These are phyloP conservation scores for Altica lythri DNA, from an alignment of 2,888 invertebrate genomes.

Conservation along the genomic window DNA sequence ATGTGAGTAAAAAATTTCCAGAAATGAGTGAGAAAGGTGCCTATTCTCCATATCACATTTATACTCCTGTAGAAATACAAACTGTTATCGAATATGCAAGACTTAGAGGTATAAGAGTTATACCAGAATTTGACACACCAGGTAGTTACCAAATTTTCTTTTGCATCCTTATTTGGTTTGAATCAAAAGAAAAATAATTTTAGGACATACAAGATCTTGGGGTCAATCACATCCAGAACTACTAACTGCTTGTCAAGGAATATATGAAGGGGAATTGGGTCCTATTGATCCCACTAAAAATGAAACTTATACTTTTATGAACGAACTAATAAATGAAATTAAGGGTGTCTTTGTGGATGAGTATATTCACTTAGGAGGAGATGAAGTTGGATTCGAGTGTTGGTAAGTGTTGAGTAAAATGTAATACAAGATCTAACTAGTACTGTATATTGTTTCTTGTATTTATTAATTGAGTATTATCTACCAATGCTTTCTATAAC, in stretches of 20 bases:
- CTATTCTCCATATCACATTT: slow-evolving; percentile 67
- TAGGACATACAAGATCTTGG: slow-evolving; percentile 87
- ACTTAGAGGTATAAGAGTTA: slow-evolving; percentile 80
- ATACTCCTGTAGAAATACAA: slow-evolving; percentile 67
- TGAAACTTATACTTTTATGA: slow-evolving; percentile 69
- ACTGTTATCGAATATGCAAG: slow-evolving; percentile 78
- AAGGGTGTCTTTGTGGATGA: slow-evolving; percentile 74
- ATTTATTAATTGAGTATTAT: no score
- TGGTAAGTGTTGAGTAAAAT: slow-evolving; percentile 77
- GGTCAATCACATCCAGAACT: slow-evolving; percentile 75
- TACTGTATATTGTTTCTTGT: no score
- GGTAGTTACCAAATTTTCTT: no score
- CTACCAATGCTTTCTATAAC: no score
- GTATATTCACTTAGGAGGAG: slow-evolving; percentile 90
- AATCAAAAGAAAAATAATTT: no score
- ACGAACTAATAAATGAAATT: slow-evolving; percentile 72
- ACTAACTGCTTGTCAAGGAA: slow-evolving; percentile 68
- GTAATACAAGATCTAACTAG: no score
- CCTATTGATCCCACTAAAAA: slow-evolving; percentile 79
- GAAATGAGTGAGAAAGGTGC: slow-evolving; percentile 73
- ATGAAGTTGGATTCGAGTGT: slow-evolving; percentile 84
- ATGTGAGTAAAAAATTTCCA: slow-evolving; percentile 77
- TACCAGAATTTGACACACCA: slow-evolving; percentile 91
- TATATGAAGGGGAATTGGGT: slow-evolving; percentile 64
- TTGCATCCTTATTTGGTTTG: no score